phyloP scores from a whole-genome alignment of 2,797 vertebrate species.

The Odontamblyopus rebecca region DNA sequence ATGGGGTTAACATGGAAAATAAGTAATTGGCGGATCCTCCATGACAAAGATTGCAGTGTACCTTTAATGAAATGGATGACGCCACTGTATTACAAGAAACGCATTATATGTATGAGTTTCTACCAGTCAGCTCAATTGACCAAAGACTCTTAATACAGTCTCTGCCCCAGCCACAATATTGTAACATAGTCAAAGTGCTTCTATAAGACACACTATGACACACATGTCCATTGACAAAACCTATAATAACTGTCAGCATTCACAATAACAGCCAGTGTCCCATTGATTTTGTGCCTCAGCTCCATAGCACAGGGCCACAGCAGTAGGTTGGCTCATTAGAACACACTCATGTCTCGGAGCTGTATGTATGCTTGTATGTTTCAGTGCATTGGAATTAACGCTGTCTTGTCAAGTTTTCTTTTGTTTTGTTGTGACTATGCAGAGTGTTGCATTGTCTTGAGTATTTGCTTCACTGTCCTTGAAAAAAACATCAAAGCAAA shows the following conservation, averaged over 20 bases:
- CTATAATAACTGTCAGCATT: conserved; percentile 55
- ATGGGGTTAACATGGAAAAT: too few relatives aligned
- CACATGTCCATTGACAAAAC: conserved; percentile 25
- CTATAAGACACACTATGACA: conserved; percentile 2
- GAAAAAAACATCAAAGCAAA: background rate
- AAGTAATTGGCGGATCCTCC: too few relatives aligned
- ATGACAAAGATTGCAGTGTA: too few relatives aligned
- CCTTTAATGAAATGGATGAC: too few relatives aligned
- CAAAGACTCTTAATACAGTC: background rate
- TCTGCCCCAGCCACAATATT: background rate
- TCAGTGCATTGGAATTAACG: conserved; percentile 5
- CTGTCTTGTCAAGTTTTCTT: background rate
- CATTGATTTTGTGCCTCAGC: conserved; percentile 67
- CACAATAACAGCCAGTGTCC: conserved; percentile 53
- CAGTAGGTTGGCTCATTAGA: conserved; percentile 56
- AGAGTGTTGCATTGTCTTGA: background rate
- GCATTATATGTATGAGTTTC: too few relatives aligned
- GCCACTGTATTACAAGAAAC: too few relatives aligned
- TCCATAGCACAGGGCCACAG: conserved; percentile 46
- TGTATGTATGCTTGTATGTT: conserved; percentile 4
- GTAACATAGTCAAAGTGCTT: background rate
- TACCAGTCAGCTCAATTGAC: too few relatives aligned
- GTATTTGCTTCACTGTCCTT: too few relatives aligned
- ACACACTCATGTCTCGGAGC: conserved; percentile 28
- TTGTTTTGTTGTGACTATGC: background rate